A percentile compares a stretch with the other conserved stretches of the same genome.
These are phyloP conservation scores for Labrus mixtus DNA, from an alignment of 2,113 vertebrate species.

Conservation along the genomic window DNA sequence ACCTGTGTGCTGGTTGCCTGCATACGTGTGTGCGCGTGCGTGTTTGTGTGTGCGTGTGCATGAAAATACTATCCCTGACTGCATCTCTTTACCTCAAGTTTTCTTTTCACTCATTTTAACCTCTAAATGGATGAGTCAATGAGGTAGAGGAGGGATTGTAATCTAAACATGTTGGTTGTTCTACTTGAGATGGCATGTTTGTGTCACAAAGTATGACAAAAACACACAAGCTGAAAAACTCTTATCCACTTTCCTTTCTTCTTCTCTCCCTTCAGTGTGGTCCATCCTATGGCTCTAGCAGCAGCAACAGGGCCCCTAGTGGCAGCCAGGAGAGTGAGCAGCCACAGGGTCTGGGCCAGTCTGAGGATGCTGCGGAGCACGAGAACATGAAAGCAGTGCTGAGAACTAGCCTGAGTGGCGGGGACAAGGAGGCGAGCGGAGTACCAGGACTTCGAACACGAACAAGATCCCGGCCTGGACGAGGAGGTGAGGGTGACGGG, in stretches of 20 bases:
- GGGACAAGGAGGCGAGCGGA: conserved; percentile 78
- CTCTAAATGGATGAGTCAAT: conserved; percentile 9
- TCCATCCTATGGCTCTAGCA: conserved; percentile 49
- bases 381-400: conserved; percentile 96
- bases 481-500: conserved; percentile 81
- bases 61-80: conserved; percentile 33
- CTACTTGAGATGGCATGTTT: conserved; percentile 6
- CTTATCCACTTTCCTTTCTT: neutral
- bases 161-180: conserved; percentile 5
- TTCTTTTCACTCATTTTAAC: conserved; percentile 18
- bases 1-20: conserved; percentile 39
- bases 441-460: conserved; percentile 86
- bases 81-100: neutral
- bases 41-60: conserved; percentile 24
- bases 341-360: conserved; percentile 87
- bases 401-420: conserved; percentile 80
- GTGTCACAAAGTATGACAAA: neutral
- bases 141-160: neutral
- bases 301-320: conserved; percentile 71
- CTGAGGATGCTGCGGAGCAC: conserved; percentile 89
- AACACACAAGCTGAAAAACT: neutral
- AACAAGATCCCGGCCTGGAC: conserved; percentile 85
- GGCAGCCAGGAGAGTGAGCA: conserved; percentile 81
- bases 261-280: conserved; percentile 29
- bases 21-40: conserved; percentile 27